Percentiles rank a stretch among this genome's conserved stretches.
phyloP scores from a whole-genome alignment of 2,113 vertebrate genomes.

The Glaucomys volans region DNA sequence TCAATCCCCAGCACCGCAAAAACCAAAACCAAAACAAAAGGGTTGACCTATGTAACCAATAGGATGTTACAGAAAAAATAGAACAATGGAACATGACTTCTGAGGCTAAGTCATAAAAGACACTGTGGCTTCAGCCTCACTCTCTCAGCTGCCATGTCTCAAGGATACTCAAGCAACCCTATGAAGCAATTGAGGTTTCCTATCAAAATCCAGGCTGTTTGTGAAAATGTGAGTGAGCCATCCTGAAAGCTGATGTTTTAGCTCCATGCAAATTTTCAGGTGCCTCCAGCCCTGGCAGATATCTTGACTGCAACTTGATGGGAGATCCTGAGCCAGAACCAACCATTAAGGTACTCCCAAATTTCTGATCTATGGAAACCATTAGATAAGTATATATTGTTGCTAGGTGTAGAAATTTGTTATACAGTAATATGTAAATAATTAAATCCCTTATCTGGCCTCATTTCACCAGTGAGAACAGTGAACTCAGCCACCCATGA shows the following conservation, averaged over 20 bases:
- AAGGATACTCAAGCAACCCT: not conserved
- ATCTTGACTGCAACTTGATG: not conserved
- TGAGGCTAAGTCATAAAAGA: not conserved
- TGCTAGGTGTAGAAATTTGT: slow-evolving; percentile 9
- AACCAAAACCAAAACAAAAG: too few relatives aligned
- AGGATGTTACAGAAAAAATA: not conserved
- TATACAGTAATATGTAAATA: not conserved
- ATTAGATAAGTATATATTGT: not conserved
- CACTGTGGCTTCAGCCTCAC: not conserved
- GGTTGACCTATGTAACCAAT: not conserved
- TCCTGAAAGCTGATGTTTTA: not conserved
- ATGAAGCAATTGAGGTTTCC: not conserved
- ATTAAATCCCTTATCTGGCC: not conserved
- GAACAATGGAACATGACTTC: not conserved
- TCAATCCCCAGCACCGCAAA: too few relatives aligned
- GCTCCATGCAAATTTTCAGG: not conserved
- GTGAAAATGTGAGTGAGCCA: not conserved
- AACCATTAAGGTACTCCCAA: not conserved
- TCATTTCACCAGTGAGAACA: not conserved
- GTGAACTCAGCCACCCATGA: not conserved
- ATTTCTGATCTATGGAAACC: not conserved
- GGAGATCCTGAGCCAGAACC: not conserved
- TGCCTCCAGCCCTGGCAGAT: not conserved
- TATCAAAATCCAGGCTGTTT: not conserved
- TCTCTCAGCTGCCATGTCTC: not conserved